Percentiles rank a stretch among this genome's conserved stretches.
phyloP scores from a whole-genome alignment of 2,888 invertebrate species.

The Drosophila melanosoma region DNA sequence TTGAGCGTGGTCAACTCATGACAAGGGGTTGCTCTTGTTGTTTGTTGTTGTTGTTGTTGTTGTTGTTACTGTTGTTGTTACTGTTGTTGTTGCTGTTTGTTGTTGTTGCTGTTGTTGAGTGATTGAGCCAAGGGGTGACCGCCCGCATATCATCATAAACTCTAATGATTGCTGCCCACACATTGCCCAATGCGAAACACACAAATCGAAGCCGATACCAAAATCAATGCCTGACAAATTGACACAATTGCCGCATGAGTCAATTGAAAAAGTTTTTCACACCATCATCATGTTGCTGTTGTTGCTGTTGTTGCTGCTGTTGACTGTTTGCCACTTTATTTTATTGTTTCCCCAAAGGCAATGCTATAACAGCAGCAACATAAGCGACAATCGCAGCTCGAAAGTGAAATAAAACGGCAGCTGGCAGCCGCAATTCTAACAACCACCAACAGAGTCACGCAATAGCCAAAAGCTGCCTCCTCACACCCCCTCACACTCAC shows the following conservation, averaged over 20 bases:
- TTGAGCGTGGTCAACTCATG: constrained; percentile 76
- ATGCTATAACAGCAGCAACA: constrained; percentile 45
- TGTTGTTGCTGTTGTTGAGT: constrained; percentile 31
- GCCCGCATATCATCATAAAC: constrained; percentile 73
- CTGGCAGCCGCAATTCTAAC: constrained; percentile 70
- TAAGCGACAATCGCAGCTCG: constrained; percentile 25
- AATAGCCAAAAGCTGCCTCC: constrained; percentile 53
- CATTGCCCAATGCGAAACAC: constrained; percentile 51
- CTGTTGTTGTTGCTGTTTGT: constrained; percentile 25
- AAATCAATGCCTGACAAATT: constrained; percentile 81
- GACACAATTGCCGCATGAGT: constrained; percentile 80
- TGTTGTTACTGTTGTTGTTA: constrained; percentile 6
- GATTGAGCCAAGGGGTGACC: constrained; percentile 41
- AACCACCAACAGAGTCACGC: constrained; percentile 51
- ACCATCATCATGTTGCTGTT: constrained; percentile 45
- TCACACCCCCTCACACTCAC: constrained; percentile 7
- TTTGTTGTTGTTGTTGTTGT: constrained; percentile 38
- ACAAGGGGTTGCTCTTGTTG: constrained; percentile 64
- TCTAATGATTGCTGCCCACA: constrained; percentile 70
- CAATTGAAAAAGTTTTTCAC: constrained; percentile 73
- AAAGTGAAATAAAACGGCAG: constrained; percentile 77
- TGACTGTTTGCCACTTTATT: constrained; percentile 80
- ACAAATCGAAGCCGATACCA: constrained; percentile 68
- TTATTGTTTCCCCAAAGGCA: constrained; percentile 80
- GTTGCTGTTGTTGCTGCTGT: constrained; percentile 30